phyloP scores from a whole-genome alignment of 2,797 vertebrate genomes.

The Spea hammondii region DNA sequence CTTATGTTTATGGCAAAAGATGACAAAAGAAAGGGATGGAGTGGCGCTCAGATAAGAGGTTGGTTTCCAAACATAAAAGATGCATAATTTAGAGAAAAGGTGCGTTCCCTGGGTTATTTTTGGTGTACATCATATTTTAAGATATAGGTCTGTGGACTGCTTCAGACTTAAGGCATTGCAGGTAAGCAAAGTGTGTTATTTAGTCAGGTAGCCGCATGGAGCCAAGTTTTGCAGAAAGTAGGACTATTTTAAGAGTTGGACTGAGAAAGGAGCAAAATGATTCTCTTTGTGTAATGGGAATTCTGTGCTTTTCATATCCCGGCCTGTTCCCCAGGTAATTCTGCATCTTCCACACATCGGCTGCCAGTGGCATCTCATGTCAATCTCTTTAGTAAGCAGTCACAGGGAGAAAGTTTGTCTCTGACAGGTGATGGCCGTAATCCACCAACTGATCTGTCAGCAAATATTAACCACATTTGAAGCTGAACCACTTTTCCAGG shows the following conservation, averaged over 20 bases:
- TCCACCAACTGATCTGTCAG: constrained; percentile 4
- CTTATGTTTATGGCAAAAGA: too few relatives aligned
- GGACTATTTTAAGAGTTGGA: neutral
- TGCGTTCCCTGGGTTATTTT: too few relatives aligned
- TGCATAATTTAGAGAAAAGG: too few relatives aligned
- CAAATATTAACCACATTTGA: constrained; percentile 11
- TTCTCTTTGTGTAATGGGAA: constrained; percentile 7
- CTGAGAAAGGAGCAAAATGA: neutral
- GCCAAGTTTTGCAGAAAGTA: too few relatives aligned
- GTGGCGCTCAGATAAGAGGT: too few relatives aligned
- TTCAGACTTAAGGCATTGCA: too few relatives aligned
- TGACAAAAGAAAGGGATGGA: too few relatives aligned
- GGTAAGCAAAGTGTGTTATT: too few relatives aligned
- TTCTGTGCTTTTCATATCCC: neutral
- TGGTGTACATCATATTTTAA: too few relatives aligned
- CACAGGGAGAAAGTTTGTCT: constrained; percentile 7
- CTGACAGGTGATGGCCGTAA: constrained; percentile 1
- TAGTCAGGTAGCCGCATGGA: too few relatives aligned
- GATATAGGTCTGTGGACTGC: too few relatives aligned
- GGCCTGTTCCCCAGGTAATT: constrained; percentile 7
- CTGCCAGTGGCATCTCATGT: neutral
- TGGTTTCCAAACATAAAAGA: too few relatives aligned
- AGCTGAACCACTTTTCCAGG: neutral
- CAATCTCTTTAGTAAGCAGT: constrained; percentile 13
- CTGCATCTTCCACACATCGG: neutral